phyloP scores from a whole-genome alignment of 1,140 invertebrate genomes.

The Trichonephila clavata region DNA sequence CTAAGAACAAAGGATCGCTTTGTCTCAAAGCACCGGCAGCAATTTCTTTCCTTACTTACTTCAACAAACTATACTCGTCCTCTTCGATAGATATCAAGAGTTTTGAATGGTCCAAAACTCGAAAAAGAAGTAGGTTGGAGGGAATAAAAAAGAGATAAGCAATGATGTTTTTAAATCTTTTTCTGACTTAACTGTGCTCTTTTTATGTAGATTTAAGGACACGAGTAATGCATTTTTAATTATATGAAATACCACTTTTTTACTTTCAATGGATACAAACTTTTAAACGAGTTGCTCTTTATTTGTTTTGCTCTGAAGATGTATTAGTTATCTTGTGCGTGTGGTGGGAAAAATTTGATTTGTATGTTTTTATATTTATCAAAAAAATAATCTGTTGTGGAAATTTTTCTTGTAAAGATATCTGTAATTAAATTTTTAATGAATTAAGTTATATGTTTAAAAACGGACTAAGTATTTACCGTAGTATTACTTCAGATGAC shows the following conservation, averaged over 20 bases:
- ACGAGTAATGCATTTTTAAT: constrained; percentile 8
- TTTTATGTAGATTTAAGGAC: not conserved
- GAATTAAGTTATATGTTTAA: too few species aligned
- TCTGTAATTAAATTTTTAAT: too few species aligned
- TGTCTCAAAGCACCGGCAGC: constrained; percentile 46
- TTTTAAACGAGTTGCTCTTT: not conserved
- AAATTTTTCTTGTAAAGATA: too few species aligned
- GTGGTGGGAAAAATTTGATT: too few species aligned
- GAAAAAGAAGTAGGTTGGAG: not conserved
- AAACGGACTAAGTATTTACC: too few species aligned
- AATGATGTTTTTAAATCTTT: not conserved
- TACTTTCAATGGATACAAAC: not conserved
- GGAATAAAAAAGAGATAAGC: not conserved
- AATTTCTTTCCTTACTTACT: not conserved
- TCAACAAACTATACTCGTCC: not conserved
- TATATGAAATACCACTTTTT: not conserved
- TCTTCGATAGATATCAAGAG: constrained; percentile 1
- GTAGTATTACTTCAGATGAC: too few species aligned
- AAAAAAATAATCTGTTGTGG: too few species aligned
- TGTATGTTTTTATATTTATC: too few species aligned
- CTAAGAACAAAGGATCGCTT: constrained; percentile 53
- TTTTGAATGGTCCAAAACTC: not conserved
- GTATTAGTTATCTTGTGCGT: too few species aligned
- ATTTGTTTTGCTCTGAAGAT: not conserved
- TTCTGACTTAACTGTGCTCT: not conserved